These are phyloP conservation scores for Malacosoma neustria DNA, from an alignment of 2,888 invertebrate genomes.

Conservation along the genomic window DNA sequence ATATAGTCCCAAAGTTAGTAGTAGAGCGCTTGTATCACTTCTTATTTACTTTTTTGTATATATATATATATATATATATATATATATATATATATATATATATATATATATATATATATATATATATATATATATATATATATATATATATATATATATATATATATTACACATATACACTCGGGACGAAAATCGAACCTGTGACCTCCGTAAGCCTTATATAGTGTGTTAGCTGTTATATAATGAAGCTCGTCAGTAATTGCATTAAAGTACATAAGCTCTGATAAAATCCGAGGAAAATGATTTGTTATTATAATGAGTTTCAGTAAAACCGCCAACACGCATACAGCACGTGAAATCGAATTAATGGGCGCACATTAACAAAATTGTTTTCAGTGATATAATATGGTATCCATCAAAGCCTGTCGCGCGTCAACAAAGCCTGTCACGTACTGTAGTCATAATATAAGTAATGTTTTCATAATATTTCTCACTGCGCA, in stretches of 20 bases:
- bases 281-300: no score
- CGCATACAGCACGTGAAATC: slow-evolving; percentile 40
- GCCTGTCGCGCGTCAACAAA: slow-evolving; percentile 19
- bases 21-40: background rate
- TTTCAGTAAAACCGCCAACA: slow-evolving; percentile 35
- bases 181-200: no score
- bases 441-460: slow-evolving; percentile 18
- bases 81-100: no score
- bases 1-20: background rate
- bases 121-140: no score
- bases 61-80: no score
- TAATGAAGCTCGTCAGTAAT: no score
- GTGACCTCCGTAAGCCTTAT: no score
- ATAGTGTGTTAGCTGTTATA: no score
- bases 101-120: no score
- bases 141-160: no score
- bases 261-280: no score
- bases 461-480: slow-evolving; percentile 17
- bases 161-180: no score
- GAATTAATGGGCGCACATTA: slow-evolving; percentile 42
- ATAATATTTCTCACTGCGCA: slow-evolving; percentile 25
- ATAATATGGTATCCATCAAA: slow-evolving; percentile 36
- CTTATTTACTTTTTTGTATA: background rate
- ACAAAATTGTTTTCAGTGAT: slow-evolving; percentile 27
- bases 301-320: slow-evolving; percentile 37